Percentiles rank a stretch among this genome's conserved stretches.
phyloP scores from a whole-genome alignment of 2,888 invertebrate genomes.

The Platycnemis pennipes region DNA sequence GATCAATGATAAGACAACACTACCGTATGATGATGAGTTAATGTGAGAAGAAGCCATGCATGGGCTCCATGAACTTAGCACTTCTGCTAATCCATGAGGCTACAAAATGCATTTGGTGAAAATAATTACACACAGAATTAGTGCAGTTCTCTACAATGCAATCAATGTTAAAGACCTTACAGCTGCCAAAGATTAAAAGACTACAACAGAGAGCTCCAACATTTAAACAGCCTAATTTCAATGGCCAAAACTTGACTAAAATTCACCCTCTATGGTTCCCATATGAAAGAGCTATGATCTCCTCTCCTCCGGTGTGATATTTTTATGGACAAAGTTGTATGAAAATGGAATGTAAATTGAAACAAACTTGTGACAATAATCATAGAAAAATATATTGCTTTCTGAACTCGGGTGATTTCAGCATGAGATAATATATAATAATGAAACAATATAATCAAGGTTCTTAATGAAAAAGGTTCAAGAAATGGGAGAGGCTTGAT shows the following conservation, averaged over 20 bases:
- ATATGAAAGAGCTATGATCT: not conserved
- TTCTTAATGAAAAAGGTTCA: not conserved
- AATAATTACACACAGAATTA: not conserved
- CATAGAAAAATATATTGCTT: no score
- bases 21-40: conserved; percentile 20
- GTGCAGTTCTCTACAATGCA: conserved; percentile 10
- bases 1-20: not conserved
- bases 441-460: not conserved
- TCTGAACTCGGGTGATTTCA: not conserved
- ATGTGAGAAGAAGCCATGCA: conserved; percentile 50
- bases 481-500: no score
- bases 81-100: not conserved
- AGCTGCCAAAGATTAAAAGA: not conserved
- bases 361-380: not conserved
- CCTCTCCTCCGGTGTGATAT: not conserved
- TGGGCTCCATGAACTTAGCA: not conserved
- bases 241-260: not conserved
- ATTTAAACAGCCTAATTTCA: not conserved
- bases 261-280: not conserved
- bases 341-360: no score
- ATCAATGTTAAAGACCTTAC: not conserved
- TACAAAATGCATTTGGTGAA: not conserved
- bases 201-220: not conserved
- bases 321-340: not conserved
- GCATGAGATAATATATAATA: not conserved